Conservation (phyloP, 1,140 invertebrate species). For the Batillaria attramentaria region DNA sequence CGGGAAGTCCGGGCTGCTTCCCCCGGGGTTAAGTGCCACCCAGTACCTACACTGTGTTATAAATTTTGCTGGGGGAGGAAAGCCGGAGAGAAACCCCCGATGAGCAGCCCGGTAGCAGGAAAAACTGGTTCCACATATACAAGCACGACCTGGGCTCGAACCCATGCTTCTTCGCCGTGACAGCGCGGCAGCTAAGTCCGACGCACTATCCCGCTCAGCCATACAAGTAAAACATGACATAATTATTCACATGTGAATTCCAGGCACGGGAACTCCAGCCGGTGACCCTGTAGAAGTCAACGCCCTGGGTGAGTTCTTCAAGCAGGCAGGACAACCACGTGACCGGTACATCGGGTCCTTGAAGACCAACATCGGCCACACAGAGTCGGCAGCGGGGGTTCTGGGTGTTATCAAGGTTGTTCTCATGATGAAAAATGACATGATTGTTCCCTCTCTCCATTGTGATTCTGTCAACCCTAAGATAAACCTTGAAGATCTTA, state of each 20-base stretch:
- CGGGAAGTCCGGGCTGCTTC: too few species aligned
- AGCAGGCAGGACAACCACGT: conserved; percentile 18
- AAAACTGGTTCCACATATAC: too few species aligned
- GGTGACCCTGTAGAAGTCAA: conserved; percentile 55
- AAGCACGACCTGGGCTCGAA: too few species aligned
- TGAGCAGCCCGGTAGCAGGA: too few species aligned
- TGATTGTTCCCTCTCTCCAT: conserved; percentile 51
- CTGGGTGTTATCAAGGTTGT: conserved; percentile 47
- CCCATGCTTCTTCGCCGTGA: too few species aligned
- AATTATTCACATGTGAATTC: not conserved
- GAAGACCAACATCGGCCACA: conserved; percentile 64
- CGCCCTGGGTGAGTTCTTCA: conserved; percentile 37
- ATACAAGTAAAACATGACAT: too few species aligned
- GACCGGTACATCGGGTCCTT: conserved; percentile 56
- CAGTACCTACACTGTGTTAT: too few species aligned
- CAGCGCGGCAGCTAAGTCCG: too few species aligned
- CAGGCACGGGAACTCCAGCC: conserved; percentile 54
- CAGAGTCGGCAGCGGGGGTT: conserved; percentile 34
- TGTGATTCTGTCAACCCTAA: conserved; percentile 51
- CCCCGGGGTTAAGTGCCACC: too few species aligned
- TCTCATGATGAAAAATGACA: conserved; percentile 61
- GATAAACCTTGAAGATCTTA: conserved; percentile 45
- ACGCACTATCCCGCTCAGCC: too few species aligned
- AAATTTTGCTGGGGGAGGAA: too few species aligned
- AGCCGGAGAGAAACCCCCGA: too few species aligned